Conservation (phyloP, 2,797 vertebrate species). For the Gymnocypris eckloni region DNA sequence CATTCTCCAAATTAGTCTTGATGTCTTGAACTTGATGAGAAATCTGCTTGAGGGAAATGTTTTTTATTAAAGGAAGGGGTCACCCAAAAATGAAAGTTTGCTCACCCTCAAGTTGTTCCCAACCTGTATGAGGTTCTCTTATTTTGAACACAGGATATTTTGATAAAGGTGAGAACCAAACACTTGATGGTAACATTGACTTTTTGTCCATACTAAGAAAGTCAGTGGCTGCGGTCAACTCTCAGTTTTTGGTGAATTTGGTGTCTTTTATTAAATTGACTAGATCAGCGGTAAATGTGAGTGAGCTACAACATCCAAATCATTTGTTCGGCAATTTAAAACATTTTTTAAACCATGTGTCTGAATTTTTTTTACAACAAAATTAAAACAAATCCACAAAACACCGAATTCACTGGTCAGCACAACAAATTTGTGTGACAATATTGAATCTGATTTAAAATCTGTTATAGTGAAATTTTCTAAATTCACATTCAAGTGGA, state of each 20-base stretch:
- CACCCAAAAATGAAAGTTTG: neutral
- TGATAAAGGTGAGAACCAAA: neutral
- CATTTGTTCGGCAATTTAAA: neutral
- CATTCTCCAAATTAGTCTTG: neutral
- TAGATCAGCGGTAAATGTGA: neutral
- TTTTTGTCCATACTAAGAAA: neutral
- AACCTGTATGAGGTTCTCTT: neutral
- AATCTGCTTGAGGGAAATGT: neutral
- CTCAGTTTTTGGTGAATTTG: neutral
- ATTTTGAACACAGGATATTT: neutral
- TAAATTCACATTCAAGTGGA: neutral
- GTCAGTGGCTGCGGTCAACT: neutral
- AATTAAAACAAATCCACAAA: too few relatives aligned
- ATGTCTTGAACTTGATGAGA: neutral
- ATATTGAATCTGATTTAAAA: neutral
- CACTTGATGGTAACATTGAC: neutral
- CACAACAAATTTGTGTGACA: neutral
- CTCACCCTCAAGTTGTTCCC: neutral
- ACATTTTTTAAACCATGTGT: too few relatives aligned
- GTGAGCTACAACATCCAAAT: slow-evolving; percentile 43
- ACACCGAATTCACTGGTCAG: too few relatives aligned
- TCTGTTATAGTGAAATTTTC: neutral
- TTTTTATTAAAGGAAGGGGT: neutral
- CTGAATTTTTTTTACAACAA: too few relatives aligned
- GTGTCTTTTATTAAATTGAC: neutral